These are phyloP conservation scores for Neoaliturus tenellus DNA, from an alignment of 2,888 invertebrate genomes.

Conservation along the genomic window DNA sequence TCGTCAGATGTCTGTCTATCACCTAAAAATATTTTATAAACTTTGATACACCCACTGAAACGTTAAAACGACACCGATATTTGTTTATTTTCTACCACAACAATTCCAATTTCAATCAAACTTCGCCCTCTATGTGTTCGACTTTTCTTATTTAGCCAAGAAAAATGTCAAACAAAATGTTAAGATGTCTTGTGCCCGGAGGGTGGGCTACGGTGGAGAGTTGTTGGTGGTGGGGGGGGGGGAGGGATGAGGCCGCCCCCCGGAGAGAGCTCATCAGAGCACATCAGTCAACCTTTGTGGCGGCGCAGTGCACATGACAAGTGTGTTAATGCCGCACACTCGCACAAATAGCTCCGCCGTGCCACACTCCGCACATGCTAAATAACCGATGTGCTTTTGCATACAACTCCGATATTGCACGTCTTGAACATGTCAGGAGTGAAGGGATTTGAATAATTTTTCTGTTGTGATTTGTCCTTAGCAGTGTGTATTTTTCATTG, in stretches of 20 bases:
- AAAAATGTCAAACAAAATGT: conserved; percentile 26
- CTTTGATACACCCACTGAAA: too few relatives aligned
- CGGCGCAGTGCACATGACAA: conserved; percentile 35
- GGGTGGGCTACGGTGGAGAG: too few relatives aligned
- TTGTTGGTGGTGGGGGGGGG: neutral
- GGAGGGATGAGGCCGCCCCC: neutral
- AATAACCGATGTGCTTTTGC: conserved; percentile 27
- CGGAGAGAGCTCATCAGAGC: conserved; percentile 39
- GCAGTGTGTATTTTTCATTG: too few relatives aligned
- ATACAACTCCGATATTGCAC: neutral
- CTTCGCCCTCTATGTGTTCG: neutral
- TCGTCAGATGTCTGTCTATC: too few relatives aligned
- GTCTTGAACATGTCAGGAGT: too few relatives aligned
- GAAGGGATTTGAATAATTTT: too few relatives aligned
- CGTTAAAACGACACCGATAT: too few relatives aligned
- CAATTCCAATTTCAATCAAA: neutral
- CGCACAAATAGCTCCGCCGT: conserved; percentile 27
- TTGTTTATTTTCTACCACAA: too few relatives aligned
- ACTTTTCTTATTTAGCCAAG: neutral
- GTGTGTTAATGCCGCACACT: conserved; percentile 41
- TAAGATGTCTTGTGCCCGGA: neutral
- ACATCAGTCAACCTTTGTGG: conserved; percentile 49
- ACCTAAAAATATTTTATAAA: too few relatives aligned
- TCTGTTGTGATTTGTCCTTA: too few relatives aligned
- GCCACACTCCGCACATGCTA: neutral